These are phyloP conservation scores for Lysandra coridon DNA, from an alignment of 2,888 invertebrate genomes.

Conservation along the genomic window DNA sequence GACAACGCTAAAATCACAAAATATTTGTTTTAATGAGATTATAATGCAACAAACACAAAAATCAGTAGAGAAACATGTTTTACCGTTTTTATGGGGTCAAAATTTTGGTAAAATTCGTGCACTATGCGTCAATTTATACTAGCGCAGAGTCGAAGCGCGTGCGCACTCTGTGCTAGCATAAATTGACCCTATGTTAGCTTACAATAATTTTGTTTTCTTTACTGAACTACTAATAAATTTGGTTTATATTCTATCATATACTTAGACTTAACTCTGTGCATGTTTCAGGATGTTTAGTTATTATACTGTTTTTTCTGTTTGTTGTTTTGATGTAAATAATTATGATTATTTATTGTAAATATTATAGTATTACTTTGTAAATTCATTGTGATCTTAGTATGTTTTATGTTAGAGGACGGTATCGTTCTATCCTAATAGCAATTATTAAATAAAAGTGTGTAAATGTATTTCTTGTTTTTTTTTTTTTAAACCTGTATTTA, in stretches of 20 bases:
- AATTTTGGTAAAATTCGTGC: not conserved
- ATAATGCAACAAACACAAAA: conserved; percentile 51
- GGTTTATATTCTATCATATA: too few species aligned
- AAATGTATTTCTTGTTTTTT: conserved; percentile 51
- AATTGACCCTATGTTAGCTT: too few species aligned
- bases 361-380: conserved; percentile 55
- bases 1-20: conserved; percentile 23
- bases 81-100: not conserved
- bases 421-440: conserved; percentile 60
- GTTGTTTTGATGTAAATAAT: conserved; percentile 58
- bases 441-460: conserved; percentile 66
- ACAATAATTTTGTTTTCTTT: too few species aligned
- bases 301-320: not conserved
- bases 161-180: too few species aligned
- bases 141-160: too few species aligned
- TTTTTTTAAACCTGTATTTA: conserved; percentile 12
- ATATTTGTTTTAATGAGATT: conserved; percentile 55
- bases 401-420: conserved; percentile 37
- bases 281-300: not conserved
- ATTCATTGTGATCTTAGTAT: conserved; percentile 70
- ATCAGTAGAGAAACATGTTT: not conserved
- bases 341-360: conserved; percentile 69
- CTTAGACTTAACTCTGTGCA: too few species aligned
- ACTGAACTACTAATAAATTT: too few species aligned
- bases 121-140: too few species aligned